Conservation (phyloP, 2,113 vertebrate genomes). For the Xyliphius kryptos region DNA sequence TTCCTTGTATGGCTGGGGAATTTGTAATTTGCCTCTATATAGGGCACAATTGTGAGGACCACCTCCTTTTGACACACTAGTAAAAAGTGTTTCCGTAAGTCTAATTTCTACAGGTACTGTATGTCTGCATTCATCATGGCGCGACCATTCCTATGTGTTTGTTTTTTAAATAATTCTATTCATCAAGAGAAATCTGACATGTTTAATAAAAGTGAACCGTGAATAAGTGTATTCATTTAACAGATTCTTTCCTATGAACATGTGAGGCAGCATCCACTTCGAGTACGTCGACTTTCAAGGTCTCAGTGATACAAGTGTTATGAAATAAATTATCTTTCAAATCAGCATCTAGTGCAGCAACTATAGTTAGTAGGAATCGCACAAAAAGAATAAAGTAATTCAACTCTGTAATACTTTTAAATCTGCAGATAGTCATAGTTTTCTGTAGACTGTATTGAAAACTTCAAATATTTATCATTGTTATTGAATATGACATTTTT, state of each 20-base stretch:
- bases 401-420: neutral
- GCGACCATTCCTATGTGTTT: neutral
- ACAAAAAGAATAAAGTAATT: neutral
- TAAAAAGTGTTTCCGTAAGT: neutral
- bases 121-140: neutral
- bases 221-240: neutral
- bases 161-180: neutral
- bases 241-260: neutral
- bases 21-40: conserved; percentile 1
- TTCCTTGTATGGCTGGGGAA: neutral
- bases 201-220: no score
- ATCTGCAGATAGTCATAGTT: neutral
- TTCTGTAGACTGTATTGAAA: neutral
- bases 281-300: conserved; percentile 2
- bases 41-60: conserved; percentile 2
- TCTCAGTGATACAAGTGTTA: neutral
- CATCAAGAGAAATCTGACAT: neutral
- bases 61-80: conserved; percentile 1
- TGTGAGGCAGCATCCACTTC: neutral
- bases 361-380: neutral
- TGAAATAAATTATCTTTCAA: neutral
- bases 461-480: neutral
- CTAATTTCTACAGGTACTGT: no score
- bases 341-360: neutral
- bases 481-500: neutral